Percentiles rank a stretch among this genome's conserved stretches.
Conservation (phyloP, 2,888 invertebrate genomes). For the Nomada fabriciana region DNA sequence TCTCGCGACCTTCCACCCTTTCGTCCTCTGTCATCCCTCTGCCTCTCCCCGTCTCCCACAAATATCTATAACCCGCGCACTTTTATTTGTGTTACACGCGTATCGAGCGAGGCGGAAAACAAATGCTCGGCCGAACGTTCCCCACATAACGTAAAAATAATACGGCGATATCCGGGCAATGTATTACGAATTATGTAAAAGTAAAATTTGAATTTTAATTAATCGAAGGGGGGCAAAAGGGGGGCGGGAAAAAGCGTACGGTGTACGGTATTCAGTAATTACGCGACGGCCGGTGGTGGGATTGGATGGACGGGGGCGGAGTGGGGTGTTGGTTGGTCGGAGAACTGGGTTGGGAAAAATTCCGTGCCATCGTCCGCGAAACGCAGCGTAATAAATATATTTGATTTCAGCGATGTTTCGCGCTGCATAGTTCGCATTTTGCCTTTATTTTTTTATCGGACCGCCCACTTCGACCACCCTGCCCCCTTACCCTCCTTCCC, state of each 20-base stretch:
- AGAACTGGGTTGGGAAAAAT: slow-evolving; percentile 30
- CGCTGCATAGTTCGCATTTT: slow-evolving; percentile 51
- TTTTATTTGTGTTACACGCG: slow-evolving; percentile 46
- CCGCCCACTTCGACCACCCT: not conserved
- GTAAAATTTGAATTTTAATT: slow-evolving; percentile 62
- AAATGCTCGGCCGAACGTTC: slow-evolving; percentile 35
- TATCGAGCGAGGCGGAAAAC: slow-evolving; percentile 48
- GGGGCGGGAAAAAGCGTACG: slow-evolving; percentile 35
- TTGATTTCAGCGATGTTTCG: slow-evolving; percentile 57
- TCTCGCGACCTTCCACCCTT: slow-evolving; percentile 1
- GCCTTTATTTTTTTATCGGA: slow-evolving; percentile 44
- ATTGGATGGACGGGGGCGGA: not conserved
- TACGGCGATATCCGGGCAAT: slow-evolving; percentile 50
- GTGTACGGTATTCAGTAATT: slow-evolving; percentile 55
- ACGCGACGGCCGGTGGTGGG: slow-evolving; percentile 9
- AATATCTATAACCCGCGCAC: slow-evolving; percentile 16
- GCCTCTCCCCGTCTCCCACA: not conserved
- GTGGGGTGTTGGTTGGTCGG: not conserved
- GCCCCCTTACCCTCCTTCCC: not conserved
- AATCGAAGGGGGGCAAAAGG: slow-evolving; percentile 31
- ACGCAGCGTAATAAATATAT: slow-evolving; percentile 60
- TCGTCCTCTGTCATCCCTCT: not conserved
- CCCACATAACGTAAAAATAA: slow-evolving; percentile 59
- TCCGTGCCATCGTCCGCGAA: slow-evolving; percentile 52
- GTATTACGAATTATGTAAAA: slow-evolving; percentile 62